These are phyloP conservation scores for Pollimyrus isidori DNA, from an alignment of 2,113 vertebrate genomes.

Conservation along the genomic window DNA sequence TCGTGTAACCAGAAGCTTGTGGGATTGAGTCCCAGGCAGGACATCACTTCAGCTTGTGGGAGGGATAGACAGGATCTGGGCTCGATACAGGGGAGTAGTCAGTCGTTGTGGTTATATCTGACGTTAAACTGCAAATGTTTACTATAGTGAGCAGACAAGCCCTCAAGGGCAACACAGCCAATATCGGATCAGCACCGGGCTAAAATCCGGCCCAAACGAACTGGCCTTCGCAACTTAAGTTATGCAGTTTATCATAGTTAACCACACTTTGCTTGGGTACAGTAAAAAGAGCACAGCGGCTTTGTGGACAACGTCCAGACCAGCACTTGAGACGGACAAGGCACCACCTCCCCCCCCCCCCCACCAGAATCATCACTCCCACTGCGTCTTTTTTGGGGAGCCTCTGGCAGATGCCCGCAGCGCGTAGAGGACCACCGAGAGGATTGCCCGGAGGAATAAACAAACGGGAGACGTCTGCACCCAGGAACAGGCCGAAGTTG, in stretches of 20 bases:
- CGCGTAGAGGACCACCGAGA: not conserved
- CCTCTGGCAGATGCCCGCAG: not conserved
- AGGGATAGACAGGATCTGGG: not conserved
- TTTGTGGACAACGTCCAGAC: not conserved
- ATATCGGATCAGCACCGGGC: not conserved
- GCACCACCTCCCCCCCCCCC: not conserved
- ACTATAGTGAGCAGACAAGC: not conserved
- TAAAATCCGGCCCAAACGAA: not conserved
- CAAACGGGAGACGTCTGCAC: not conserved
- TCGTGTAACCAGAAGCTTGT: not conserved
- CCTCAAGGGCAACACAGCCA: not conserved
- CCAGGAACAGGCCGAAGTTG: not conserved
- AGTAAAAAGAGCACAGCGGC: not conserved
- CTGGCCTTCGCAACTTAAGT: not conserved
- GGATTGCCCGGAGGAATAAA: not conserved
- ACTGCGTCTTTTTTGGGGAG: not conserved
- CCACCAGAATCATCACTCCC: not conserved
- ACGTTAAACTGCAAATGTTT: not conserved
- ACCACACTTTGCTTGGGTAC: not conserved
- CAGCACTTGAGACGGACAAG: not conserved
- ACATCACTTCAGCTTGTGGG: not conserved
- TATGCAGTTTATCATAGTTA: not conserved
- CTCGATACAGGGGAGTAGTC: not conserved
- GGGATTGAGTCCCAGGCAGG: not conserved
- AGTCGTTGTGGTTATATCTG: not conserved